Evolutionary conservation across 2,113 vertebrate genomes (phyloP).

Genomic region (Poeciliopsis prolifica): DNA sequence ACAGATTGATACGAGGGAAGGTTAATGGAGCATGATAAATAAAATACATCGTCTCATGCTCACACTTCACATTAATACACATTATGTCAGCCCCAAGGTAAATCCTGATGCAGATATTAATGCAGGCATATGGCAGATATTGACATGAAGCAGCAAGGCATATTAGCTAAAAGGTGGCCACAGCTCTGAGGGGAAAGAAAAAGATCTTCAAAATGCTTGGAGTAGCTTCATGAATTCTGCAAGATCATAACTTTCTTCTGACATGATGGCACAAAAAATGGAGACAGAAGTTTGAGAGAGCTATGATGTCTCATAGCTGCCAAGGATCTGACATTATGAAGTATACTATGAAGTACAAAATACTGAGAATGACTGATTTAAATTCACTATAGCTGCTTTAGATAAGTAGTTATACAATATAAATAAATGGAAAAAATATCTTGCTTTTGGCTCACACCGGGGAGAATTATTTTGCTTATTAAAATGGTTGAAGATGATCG

Average conservation of each 20-base stretch:
- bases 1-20: background rate
- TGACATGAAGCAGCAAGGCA: conserved; percentile 12
- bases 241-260: conserved; percentile 26
- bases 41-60: background rate
- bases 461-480: background rate
- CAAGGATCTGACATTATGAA: background rate
- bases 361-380: background rate
- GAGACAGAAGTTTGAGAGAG: conserved; percentile 1
- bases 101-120: background rate
- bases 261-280: background rate
- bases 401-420: background rate
- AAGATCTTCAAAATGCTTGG: conserved; percentile 14
- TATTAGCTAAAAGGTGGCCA: background rate
- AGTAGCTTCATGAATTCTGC: too few relatives aligned
- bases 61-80: conserved; percentile 11
- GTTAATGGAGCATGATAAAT: background rate
- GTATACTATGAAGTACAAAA: background rate
- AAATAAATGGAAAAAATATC: background rate
- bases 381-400: background rate
- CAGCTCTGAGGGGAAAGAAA: background rate
- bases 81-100: background rate
- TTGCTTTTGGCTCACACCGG: background rate
- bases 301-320: background rate
- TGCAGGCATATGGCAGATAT: background rate
- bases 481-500: background rate